Evolutionary conservation across 2,113 vertebrate genomes (phyloP).

Genomic region (Urocolius indicus): DNA sequence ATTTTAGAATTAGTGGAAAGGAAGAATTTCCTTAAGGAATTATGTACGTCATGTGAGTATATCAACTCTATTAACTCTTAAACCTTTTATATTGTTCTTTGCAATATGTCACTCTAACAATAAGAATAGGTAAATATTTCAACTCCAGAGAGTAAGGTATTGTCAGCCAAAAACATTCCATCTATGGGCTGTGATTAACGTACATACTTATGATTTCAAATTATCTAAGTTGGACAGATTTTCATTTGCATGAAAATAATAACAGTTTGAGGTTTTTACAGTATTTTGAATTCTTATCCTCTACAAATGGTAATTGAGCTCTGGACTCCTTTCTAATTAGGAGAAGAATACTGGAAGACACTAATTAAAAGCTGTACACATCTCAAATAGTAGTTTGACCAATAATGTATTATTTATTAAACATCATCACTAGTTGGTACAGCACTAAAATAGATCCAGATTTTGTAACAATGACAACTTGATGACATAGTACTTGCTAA

Average conservation of each 20-base stretch:
- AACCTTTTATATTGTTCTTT: neutral
- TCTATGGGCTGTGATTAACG: neutral
- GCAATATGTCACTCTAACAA: neutral
- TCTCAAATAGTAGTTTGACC: neutral
- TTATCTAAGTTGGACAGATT: neutral
- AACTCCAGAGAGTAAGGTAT: neutral
- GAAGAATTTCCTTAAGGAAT: constrained; percentile 11
- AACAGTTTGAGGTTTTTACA: neutral
- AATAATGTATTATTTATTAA: neutral
- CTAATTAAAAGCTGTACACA: neutral
- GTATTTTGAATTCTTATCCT: neutral
- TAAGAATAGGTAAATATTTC: neutral
- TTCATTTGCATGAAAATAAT: neutral
- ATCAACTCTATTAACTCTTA: neutral
- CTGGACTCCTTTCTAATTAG: neutral
- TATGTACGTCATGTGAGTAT: neutral
- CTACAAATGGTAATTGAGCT: neutral
- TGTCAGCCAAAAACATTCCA: neutral
- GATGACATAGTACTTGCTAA: neutral
- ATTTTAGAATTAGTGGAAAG: neutral
- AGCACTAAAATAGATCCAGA: neutral
- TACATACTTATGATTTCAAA: neutral
- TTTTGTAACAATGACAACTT: neutral
- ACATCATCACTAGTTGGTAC: neutral
- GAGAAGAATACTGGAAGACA: neutral